Base-by-base conservation (phyloP, 2,113 vertebrate genomes). In the Butorides virescens region DNA sequence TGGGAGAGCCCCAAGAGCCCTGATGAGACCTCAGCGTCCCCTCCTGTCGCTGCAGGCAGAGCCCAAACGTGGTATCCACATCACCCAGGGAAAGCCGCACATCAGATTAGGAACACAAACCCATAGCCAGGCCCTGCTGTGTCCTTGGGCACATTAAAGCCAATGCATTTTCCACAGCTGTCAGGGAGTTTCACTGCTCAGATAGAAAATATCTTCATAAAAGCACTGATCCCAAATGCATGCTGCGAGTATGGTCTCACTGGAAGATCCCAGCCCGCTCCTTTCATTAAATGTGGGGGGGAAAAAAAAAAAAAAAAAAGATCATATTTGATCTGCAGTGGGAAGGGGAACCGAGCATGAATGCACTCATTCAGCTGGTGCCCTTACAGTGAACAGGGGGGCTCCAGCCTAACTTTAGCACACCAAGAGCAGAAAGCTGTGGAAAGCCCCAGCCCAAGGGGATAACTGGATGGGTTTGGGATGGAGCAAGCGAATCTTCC, bases 21-120 rank as follows among this genome's bases (percentile, higher is more conserved):
- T 49, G 10, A 20, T 0, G 1, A 42, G n/a, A 53, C 19, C 16
- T 66, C 42, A 61, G 58, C 21, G 36, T 55, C 22, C 42, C 29
- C 22, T 90, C 10, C 44, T 16, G 22, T 46, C 15, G 1, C 37
- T 74, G 47, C 32, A 77, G 36, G 27, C 84, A 68, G 86, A 55
- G 18, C 21, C 34, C 36, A 55, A 62, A 61, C 3, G 0, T 0
- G 2, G 32, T 12, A 53, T 19, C 23, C 56, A 49, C 15, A 0
- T 39, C 55, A 17, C 21, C 25, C 53, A 34, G 9, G 34, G n/a
- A 75, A 50, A 85, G 32, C 21, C 59, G 53, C 42, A 23, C 32
- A 15, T 29, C 32, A 46, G 19, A 6, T 47, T 11, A 46, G 22
- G 26, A 81, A 2, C 36, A 42, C 8, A 61, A n/a, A 52, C 19